These are phyloP conservation scores for Philopedon plagiatum DNA, from an alignment of 2,888 invertebrate species.

Conservation along the genomic window DNA sequence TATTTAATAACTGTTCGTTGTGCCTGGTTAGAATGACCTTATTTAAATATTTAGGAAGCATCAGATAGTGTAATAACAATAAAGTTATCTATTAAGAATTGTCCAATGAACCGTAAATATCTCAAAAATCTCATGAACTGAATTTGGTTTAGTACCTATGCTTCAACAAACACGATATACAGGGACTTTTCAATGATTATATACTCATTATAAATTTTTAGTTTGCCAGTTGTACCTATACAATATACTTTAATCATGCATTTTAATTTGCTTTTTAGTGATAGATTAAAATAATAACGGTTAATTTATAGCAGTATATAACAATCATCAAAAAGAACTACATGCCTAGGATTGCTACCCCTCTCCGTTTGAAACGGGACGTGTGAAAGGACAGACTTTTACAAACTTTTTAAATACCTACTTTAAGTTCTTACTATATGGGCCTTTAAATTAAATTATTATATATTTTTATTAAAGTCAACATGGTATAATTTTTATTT, in stretches of 20 bases:
- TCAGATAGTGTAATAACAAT: slow-evolving; percentile 2
- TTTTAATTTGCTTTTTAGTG: slow-evolving; percentile 7
- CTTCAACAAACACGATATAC: background rate
- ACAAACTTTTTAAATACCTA: no score
- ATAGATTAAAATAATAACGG: background rate
- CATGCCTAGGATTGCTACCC: no score
- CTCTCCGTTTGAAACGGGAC: no score
- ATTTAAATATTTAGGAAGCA: slow-evolving; percentile 15
- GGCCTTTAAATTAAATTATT: no score
- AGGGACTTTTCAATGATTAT: background rate
- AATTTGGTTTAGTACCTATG: background rate
- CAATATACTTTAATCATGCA: background rate
- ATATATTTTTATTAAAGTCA: no score
- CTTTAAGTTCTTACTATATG: no score
- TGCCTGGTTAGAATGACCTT: background rate
- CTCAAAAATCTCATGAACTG: slow-evolving; percentile 9
- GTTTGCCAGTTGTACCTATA: background rate
- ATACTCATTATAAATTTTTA: background rate
- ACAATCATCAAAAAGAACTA: background rate
- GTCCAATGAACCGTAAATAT: slow-evolving; percentile 10
- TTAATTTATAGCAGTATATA: background rate
- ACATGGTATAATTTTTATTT: no score
- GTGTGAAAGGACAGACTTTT: no score
- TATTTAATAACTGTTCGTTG: background rate
- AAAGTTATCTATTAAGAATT: background rate